Base-by-base conservation (phyloP, 2,888 invertebrate species). In the Tridacna gigas region DNA sequence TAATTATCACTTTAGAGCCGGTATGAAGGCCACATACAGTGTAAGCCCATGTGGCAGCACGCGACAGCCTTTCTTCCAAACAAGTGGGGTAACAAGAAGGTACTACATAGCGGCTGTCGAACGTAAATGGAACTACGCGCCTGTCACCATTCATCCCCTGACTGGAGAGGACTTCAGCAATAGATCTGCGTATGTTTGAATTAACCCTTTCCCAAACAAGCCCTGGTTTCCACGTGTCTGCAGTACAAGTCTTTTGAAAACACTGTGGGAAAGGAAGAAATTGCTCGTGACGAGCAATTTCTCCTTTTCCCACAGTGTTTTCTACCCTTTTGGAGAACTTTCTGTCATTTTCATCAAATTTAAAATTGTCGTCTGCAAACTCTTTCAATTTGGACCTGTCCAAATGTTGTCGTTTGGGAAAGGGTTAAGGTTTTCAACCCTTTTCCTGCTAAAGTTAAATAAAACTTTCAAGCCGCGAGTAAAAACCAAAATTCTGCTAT, bases 91-190 rank as follows among this genome's bases (percentile, higher is more conserved):
- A 20, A 69, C 69, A 5, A 60, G 86, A 45, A 69, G 67, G 60
- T 86, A 84, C 67, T 86, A 82, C 74, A 84, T 86, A 13, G 86
- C 82, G 12, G 86, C 83, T 7, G 82, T 86, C 9, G 83, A 84
- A 45, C 74, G 75, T 26, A 80, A 82, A 28, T 86, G 86, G 86
- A 82, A 86, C 61, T 86, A 77, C 67, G 79, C 86, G 0, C 86
- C 83, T 12, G 65, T 71, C 48, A 86, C 86, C 3, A 84, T 84
- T 4, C 77, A 82, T 60, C 83, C 86, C 18, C 22, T 84, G 20
- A 83, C 81, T 5, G 78, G 79, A 25, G 78, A 74, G 20, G 75
- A 86, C 37, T 84, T 79, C 51, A 69, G 74, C 11, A 71, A 82
- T 56, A 81, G 81, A 11, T 66, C 60, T 18, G 48, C 79, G 86